Conservation (phyloP, 2,113 vertebrate species). For the Gymnocephalus cernua region DNA sequence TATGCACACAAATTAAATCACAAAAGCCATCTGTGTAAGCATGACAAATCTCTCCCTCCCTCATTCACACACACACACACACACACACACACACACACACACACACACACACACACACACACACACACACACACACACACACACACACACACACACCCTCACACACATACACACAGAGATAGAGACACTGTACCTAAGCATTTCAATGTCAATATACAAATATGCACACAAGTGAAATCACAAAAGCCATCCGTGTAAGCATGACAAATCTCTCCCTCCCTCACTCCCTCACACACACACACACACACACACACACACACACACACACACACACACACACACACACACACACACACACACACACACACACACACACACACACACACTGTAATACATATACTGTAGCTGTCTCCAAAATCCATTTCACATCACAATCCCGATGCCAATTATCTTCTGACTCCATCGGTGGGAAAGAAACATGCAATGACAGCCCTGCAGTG, state of each 20-base stretch:
- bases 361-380: constrained; percentile 12
- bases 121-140: background rate
- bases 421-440: constrained; percentile 54
- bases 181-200: background rate
- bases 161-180: background rate
- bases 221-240: constrained; percentile 32
- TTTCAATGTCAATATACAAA: constrained; percentile 26
- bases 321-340: constrained; percentile 14
- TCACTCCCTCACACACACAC: constrained; percentile 2
- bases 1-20: constrained; percentile 31
- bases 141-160: background rate
- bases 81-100: background rate
- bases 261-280: constrained; percentile 42
- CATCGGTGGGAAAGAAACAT: constrained; percentile 27
- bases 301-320: constrained; percentile 17
- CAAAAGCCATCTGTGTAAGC: constrained; percentile 39
- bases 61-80: no score
- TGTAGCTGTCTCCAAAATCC: constrained; percentile 49
- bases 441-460: constrained; percentile 58
- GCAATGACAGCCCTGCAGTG: constrained; percentile 55
- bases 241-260: constrained; percentile 37
- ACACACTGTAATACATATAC: constrained; percentile 31
- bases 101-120: background rate
- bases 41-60: constrained; percentile 45
- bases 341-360: constrained; percentile 16